Percentiles rank a stretch among this genome's conserved stretches.
Evolutionary conservation across 2,888 invertebrate species (phyloP).

Genomic region (Notodonta ziczac): DNA sequence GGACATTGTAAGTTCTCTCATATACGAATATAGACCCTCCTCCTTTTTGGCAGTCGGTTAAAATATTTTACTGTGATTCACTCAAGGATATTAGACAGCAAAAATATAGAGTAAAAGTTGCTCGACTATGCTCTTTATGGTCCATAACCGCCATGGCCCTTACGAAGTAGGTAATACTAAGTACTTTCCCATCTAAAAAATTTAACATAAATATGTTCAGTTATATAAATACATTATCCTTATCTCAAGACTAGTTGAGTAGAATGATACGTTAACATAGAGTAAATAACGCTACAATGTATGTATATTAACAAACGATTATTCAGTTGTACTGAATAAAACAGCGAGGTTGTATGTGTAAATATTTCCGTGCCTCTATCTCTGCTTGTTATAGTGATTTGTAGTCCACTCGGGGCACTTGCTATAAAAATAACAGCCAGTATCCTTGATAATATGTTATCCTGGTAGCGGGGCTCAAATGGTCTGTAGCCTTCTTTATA

Average conservation of each 20-base stretch:
- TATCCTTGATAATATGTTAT: constrained; percentile 61
- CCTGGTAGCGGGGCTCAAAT: constrained; percentile 57
- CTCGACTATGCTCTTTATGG: too few relatives aligned
- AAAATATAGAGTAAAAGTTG: too few relatives aligned
- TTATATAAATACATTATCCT: constrained; percentile 2
- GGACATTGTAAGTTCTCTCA: too few relatives aligned
- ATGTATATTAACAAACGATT: constrained; percentile 19
- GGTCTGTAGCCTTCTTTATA: constrained; percentile 63
- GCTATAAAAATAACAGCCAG: constrained; percentile 71
- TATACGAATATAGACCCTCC: too few relatives aligned
- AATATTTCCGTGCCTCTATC: constrained; percentile 66
- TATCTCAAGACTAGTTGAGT: not conserved
- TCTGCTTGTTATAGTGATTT: constrained; percentile 78
- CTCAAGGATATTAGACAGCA: too few relatives aligned
- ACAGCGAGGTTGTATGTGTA: constrained; percentile 55
- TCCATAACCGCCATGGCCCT: too few relatives aligned
- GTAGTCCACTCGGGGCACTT: constrained; percentile 68
- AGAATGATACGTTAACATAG: not conserved
- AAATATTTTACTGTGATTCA: too few relatives aligned
- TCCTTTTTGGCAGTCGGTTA: too few relatives aligned
- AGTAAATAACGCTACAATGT: not conserved
- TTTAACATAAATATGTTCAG: too few relatives aligned
- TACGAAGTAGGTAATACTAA: too few relatives aligned
- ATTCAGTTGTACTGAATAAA: constrained; percentile 44
- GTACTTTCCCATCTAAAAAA: too few relatives aligned